Percentiles rank a stretch among this genome's conserved stretches.
These are phyloP conservation scores for Drosophila virilis DNA, from an alignment of 1,140 invertebrate genomes.

Conservation along the genomic window DNA sequence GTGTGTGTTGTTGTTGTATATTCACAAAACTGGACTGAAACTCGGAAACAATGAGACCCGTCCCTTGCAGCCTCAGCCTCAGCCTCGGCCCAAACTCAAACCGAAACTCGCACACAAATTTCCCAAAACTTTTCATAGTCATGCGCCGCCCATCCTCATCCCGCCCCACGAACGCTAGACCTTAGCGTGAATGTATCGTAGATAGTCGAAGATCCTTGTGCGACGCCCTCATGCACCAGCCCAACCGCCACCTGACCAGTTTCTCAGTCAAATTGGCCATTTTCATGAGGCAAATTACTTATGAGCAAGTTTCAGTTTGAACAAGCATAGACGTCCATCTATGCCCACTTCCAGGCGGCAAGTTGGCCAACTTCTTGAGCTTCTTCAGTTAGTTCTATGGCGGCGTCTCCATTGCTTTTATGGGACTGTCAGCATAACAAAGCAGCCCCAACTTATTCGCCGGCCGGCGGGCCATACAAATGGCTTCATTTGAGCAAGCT, in stretches of 20 bases:
- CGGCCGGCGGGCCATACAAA: slow-evolving; percentile 63
- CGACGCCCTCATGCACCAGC: not conserved
- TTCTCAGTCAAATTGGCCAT: slow-evolving; percentile 60
- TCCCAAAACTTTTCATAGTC: slow-evolving; percentile 22
- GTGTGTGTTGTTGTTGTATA: slow-evolving; percentile 1
- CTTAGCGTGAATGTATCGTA: not conserved
- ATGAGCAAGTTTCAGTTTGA: slow-evolving; percentile 55
- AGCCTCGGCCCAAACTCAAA: not conserved
- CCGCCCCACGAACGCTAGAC: not conserved
- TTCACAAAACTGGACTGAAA: slow-evolving; percentile 37
- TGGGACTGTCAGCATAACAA: slow-evolving; percentile 54
- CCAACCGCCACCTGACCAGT: not conserved
- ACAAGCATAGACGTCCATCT: not conserved
- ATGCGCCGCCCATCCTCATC: not conserved
- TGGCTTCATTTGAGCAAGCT: slow-evolving; percentile 67
- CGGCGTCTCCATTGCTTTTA: slow-evolving; percentile 47
- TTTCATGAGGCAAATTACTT: slow-evolving; percentile 71
- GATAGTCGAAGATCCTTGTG: not conserved
- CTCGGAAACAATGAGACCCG: slow-evolving; percentile 31
- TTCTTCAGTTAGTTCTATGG: not conserved
- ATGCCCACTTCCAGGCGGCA: not conserved
- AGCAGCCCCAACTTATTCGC: slow-evolving; percentile 21
- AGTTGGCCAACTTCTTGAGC: slow-evolving; percentile 9
- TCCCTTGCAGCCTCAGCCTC: too few relatives aligned
- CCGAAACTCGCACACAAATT: slow-evolving; percentile 5